phyloP scores from a whole-genome alignment of 2,113 vertebrate species.

The Sakesphorus luctuosus region DNA sequence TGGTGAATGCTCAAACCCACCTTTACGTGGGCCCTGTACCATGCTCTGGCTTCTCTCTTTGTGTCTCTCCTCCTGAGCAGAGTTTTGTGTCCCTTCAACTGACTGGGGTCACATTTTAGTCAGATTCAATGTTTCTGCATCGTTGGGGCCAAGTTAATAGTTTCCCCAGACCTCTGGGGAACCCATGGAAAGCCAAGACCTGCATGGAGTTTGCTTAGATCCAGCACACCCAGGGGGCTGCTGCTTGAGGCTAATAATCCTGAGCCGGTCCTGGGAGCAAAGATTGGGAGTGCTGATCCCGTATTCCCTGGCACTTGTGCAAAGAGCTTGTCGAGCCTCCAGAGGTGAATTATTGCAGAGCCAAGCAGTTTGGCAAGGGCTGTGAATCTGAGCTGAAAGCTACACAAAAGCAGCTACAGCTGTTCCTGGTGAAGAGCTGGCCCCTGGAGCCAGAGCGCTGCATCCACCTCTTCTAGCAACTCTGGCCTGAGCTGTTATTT shows the following conservation, averaged over 20 bases:
- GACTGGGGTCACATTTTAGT: neutral
- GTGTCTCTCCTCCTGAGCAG: neutral
- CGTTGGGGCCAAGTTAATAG: neutral
- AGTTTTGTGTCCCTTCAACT: neutral
- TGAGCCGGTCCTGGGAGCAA: neutral
- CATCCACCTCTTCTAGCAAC: neutral
- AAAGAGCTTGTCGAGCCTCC: neutral
- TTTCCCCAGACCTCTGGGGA: neutral
- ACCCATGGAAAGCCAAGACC: neutral
- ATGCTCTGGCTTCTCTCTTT: neutral
- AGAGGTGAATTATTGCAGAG: neutral
- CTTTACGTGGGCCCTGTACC: accelerated
- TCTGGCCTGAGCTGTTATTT: neutral
- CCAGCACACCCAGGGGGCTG: neutral
- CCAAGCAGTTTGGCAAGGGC: neutral
- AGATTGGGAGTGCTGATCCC: neutral
- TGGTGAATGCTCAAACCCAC: accelerated
- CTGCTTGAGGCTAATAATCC: neutral
- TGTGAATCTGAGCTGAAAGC: neutral
- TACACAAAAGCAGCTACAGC: neutral
- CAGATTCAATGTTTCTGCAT: neutral
- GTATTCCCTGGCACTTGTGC: neutral
- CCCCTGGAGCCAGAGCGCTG: neutral
- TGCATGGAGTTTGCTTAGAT: neutral
- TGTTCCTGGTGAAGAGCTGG: neutral